These are phyloP conservation scores for Caiman crocodilus DNA, from an alignment of 2,797 vertebrate genomes.

Conservation along the genomic window DNA sequence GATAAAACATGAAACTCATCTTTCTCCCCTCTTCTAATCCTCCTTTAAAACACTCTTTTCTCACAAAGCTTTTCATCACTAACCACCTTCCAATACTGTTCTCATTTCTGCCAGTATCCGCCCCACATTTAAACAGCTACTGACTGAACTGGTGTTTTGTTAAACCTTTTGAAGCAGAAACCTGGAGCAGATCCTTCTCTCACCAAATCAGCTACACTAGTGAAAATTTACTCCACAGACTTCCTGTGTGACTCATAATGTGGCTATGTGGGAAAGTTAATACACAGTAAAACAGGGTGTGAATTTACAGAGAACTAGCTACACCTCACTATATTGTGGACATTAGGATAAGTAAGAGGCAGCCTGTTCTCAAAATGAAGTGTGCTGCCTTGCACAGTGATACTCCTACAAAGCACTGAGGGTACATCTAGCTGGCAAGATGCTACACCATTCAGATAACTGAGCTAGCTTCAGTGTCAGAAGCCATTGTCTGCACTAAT, in stretches of 20 bases:
- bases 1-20: not conserved
- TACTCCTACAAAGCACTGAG: not conserved
- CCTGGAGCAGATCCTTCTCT: not conserved
- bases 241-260: constrained; percentile 3
- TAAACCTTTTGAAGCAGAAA: not conserved
- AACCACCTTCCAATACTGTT: not conserved
- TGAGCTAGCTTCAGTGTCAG: not conserved
- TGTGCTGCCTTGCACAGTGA: not conserved
- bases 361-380: not conserved
- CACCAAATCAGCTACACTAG: not conserved
- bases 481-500: not conserved
- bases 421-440: not conserved
- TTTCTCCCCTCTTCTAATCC: not conserved
- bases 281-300: not conserved
- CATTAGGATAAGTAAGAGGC: not conserved
- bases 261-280: constrained; percentile 34
- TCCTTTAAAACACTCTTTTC: not conserved
- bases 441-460: not conserved
- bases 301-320: not conserved
- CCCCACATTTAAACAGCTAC: not conserved
- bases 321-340: not conserved
- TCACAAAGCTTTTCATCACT: not conserved
- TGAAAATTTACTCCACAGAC: constrained; percentile 9
- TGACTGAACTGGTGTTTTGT: not conserved
- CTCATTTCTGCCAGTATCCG: constrained; percentile 3